Evolutionary conservation across 2,113 vertebrate genomes (phyloP).

Genomic region (Setophaga kirtlandii): DNA sequence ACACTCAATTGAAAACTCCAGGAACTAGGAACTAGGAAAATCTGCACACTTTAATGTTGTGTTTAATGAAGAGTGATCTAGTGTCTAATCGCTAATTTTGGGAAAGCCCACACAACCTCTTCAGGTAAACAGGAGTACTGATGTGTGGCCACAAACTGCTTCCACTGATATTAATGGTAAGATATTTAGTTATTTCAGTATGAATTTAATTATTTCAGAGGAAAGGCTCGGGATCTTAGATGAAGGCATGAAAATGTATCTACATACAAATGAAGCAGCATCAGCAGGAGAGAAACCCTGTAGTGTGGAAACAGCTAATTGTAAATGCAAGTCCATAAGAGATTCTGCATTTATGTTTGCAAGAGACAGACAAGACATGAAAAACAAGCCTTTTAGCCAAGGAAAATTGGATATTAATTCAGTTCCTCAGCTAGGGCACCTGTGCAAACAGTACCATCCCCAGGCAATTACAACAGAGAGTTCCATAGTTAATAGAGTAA

Average conservation of each 20-base stretch:
- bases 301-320: background rate
- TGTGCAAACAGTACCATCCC: slow-evolving; percentile 32
- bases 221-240: background rate
- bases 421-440: background rate
- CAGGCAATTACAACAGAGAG: background rate
- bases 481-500: background rate
- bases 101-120: background rate
- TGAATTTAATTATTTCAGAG: background rate
- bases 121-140: background rate
- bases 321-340: background rate
- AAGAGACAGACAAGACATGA: background rate
- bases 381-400: slow-evolving; percentile 33
- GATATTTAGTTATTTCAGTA: background rate
- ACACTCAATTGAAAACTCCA: background rate
- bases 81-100: background rate
- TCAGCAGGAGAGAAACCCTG: background rate
- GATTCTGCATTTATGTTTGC: background rate
- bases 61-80: background rate
- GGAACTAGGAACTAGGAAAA: background rate
- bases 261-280: background rate
- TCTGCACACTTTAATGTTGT: background rate
- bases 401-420: slow-evolving; percentile 40
- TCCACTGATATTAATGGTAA: background rate
- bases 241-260: background rate
- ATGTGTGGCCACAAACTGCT: background rate